Conservation (phyloP, 2,888 invertebrate genomes). For the Temnothorax rugatulus region DNA sequence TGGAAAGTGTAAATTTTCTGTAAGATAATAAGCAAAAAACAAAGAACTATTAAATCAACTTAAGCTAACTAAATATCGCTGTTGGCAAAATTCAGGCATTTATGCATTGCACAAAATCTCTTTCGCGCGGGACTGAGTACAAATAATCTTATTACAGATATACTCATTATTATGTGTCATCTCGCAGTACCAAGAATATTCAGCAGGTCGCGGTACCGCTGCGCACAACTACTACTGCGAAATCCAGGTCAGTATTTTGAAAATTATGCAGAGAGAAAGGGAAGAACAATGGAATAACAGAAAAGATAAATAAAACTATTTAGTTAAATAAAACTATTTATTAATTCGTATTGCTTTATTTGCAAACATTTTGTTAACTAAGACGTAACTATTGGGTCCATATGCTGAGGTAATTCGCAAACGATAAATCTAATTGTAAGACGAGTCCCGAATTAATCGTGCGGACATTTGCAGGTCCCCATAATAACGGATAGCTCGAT, state of each 20-base stretch:
- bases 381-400: background rate
- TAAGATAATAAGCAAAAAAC: too few species aligned
- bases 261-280: conserved; percentile 65
- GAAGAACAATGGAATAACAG: too few species aligned
- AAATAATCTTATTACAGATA: conserved; percentile 88
- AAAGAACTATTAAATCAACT: background rate
- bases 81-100: too few species aligned
- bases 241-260: conserved; percentile 86
- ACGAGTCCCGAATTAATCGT: too few species aligned
- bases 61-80: too few species aligned
- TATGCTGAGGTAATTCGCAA: background rate
- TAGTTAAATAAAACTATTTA: conserved; percentile 68
- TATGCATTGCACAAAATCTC: too few species aligned
- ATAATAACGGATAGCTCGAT: too few species aligned
- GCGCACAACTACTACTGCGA: conserved; percentile 90
- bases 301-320: too few species aligned
- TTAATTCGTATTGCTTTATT: conserved; percentile 14
- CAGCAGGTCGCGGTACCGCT: conserved; percentile 91
- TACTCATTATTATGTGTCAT: conserved; percentile 94
- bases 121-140: background rate
- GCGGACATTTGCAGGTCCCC: too few species aligned
- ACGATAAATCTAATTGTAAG: too few species aligned
- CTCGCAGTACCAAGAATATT: conserved; percentile 94
- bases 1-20: background rate
- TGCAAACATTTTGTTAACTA: background rate